Percentiles rank a stretch among this genome's conserved stretches.
Evolutionary conservation across 2,888 invertebrate species (phyloP).

Genomic region (Synergus laeviventris): DNA sequence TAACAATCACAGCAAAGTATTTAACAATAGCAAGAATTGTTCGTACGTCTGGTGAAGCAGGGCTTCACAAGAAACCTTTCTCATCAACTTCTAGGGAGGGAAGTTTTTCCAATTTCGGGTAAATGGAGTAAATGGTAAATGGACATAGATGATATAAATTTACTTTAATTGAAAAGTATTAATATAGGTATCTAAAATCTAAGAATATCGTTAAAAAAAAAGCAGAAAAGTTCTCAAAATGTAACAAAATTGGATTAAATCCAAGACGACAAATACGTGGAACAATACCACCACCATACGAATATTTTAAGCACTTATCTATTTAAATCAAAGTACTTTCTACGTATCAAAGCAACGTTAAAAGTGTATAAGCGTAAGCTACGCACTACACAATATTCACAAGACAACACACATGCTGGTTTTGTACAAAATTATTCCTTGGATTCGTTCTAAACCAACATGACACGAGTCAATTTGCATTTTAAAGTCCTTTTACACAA

Average conservation of each 20-base stretch:
- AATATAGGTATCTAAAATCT: no score
- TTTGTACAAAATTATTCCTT: not conserved
- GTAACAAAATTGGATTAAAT: not conserved
- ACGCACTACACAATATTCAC: not conserved
- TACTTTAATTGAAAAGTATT: not conserved
- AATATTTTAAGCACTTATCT: not conserved
- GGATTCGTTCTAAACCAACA: not conserved
- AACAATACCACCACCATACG: not conserved
- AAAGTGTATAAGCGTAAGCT: not conserved
- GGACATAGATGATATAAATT: not conserved
- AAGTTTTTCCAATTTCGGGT: slow-evolving; percentile 12
- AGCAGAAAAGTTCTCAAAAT: not conserved
- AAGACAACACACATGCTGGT: not conserved
- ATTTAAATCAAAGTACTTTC: not conserved
- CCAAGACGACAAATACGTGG: not conserved
- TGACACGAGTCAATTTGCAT: slow-evolving; percentile 4
- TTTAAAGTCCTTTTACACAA: not conserved
- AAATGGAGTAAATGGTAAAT: not conserved
- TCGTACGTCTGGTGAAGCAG: no score
- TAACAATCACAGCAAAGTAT: slow-evolving; percentile 14
- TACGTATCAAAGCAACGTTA: not conserved
- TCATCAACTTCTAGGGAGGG: slow-evolving; percentile 1
- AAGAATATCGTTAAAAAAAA: not conserved
- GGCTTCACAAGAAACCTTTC: not conserved
- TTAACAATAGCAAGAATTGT: slow-evolving; percentile 17